Evolutionary conservation across 2,113 vertebrate genomes (phyloP).

Genomic region (Elephantulus edwardii): DNA sequence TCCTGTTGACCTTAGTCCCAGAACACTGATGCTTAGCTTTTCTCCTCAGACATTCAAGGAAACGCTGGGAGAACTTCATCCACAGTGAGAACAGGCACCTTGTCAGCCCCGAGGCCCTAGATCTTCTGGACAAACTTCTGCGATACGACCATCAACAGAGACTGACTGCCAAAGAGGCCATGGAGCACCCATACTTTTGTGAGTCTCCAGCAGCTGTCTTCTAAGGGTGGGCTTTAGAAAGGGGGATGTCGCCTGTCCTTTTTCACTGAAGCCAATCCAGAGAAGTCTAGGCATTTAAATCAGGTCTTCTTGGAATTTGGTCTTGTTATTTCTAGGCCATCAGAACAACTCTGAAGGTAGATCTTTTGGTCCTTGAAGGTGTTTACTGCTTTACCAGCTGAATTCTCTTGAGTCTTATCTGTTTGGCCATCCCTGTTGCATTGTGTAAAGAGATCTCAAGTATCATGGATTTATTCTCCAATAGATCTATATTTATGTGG

Average conservation of each 20-base stretch:
- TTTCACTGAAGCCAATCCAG: background rate
- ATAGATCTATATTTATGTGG: background rate
- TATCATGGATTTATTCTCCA: background rate
- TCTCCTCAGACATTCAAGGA: constrained; percentile 91
- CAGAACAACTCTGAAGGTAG: background rate
- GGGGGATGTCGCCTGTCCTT: background rate
- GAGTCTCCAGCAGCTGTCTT: constrained; percentile 74
- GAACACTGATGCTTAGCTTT: constrained; percentile 3
- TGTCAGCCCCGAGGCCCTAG: constrained; percentile 95
- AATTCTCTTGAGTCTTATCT: background rate
- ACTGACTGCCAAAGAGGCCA: constrained; percentile 96
- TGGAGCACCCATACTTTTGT: constrained; percentile 99
- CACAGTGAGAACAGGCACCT: constrained; percentile 98
- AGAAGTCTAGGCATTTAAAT: background rate
- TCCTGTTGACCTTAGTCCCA: background rate
- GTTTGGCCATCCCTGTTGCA: background rate
- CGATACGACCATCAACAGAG: constrained; percentile 99
- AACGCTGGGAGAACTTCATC: constrained; percentile 99
- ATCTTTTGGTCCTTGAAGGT: background rate
- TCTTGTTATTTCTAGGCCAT: background rate
- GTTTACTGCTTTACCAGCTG: background rate
- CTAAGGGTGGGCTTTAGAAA: background rate
- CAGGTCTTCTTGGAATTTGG: background rate
- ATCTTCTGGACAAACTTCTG: constrained; percentile 98
- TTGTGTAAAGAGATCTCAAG: background rate